Conservation (phyloP, 2,888 invertebrate genomes). For the Sipha maydis region DNA sequence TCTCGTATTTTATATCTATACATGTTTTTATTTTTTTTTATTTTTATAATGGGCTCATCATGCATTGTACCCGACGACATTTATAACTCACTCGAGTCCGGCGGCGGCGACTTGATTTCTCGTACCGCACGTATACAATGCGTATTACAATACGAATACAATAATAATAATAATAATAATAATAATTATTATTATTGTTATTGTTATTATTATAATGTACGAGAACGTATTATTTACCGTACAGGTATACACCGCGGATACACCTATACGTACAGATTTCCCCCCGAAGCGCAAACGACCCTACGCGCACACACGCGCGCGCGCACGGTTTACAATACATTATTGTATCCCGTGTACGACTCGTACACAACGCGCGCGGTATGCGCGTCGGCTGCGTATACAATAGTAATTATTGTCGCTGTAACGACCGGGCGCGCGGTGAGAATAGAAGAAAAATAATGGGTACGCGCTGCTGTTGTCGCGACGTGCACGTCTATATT, state of each 20-base stretch:
- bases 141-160: not conserved
- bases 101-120: not conserved
- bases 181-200: not conserved
- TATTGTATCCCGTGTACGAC: not conserved
- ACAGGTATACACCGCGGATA: too few relatives aligned
- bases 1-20: not conserved
- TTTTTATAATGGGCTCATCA: conserved; percentile 25
- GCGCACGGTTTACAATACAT: not conserved
- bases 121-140: not conserved
- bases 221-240: not conserved
- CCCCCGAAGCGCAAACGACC: not conserved
- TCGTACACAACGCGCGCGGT: not conserved
- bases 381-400: not conserved
- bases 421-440: conserved; percentile 3
- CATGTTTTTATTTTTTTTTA: too few relatives aligned
- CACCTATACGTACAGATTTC: too few relatives aligned
- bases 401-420: not conserved
- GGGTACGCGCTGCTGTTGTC: too few relatives aligned
- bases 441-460: not conserved
- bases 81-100: conserved; percentile 34
- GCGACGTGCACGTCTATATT: not conserved
- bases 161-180: not conserved
- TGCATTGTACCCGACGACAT: conserved; percentile 26
- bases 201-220: not conserved
- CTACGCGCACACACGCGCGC: not conserved